phyloP scores from a whole-genome alignment of 2,888 invertebrate genomes.

The Caenorhabditis panamensis region DNA sequence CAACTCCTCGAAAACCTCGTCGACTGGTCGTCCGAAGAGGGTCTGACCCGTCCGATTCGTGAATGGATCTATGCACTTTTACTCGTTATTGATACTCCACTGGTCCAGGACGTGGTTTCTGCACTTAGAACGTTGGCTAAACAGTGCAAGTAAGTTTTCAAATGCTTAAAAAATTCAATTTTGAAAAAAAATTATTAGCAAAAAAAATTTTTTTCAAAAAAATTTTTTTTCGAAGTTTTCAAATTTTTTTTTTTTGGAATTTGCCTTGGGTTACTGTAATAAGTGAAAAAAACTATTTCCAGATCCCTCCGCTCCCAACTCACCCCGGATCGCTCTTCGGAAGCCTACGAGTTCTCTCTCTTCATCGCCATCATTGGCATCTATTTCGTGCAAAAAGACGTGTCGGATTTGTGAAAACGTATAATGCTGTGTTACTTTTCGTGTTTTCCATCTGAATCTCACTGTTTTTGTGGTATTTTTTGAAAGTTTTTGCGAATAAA shows the following conservation, averaged over 20 bases:
- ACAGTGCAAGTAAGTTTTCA: constrained; percentile 40
- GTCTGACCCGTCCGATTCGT: constrained; percentile 64
- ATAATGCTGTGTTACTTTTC: not conserved
- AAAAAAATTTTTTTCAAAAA: not conserved
- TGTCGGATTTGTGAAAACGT: constrained; percentile 33
- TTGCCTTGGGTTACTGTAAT: too few species aligned
- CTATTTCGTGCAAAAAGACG: constrained; percentile 68
- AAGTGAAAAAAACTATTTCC: constrained; percentile 6
- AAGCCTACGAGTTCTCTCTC: constrained; percentile 62
- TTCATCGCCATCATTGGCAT: constrained; percentile 68
- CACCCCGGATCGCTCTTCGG: constrained; percentile 31
- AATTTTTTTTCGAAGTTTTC: too few species aligned
- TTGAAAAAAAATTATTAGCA: not conserved
- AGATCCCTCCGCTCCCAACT: constrained; percentile 49
- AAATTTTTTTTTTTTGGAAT: too few species aligned
- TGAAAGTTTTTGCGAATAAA: too few species aligned
- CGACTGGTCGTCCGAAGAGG: constrained; percentile 61
- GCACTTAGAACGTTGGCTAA: constrained; percentile 56
- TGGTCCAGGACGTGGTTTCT: constrained; percentile 62
- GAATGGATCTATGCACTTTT: constrained; percentile 69
- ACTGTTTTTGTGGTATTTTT: not conserved
- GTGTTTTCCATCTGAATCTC: not conserved
- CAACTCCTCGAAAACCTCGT: constrained; percentile 58
- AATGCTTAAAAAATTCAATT: not conserved
- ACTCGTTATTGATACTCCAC: constrained; percentile 56